Conservation (phyloP, 2,797 vertebrate genomes). For the Epinephelus awoara region DNA sequence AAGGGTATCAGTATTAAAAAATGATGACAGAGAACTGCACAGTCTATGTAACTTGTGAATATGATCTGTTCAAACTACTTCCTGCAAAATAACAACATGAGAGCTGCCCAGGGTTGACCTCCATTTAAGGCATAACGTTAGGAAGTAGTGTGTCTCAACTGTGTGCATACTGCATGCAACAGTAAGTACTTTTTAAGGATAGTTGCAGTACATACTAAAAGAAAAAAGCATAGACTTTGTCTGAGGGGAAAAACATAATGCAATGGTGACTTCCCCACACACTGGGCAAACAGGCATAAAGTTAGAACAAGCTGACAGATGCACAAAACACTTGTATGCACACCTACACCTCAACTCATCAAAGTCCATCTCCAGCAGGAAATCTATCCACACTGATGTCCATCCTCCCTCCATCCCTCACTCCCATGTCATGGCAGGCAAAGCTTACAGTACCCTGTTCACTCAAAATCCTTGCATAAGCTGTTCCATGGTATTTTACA, state of each 20-base stretch:
- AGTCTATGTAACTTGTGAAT: no score
- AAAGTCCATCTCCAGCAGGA: constrained; percentile 53
- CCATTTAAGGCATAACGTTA: no score
- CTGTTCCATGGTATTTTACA: constrained; percentile 69
- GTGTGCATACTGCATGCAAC: no score
- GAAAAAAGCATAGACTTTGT: not conserved
- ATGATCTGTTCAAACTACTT: no score
- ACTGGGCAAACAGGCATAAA: constrained; percentile 12
- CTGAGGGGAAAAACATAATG: not conserved
- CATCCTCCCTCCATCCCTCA: constrained; percentile 21
- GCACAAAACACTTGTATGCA: constrained; percentile 24
- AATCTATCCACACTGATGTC: constrained; percentile 70
- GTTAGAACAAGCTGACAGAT: constrained; percentile 22
- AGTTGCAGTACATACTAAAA: no score
- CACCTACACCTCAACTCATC: constrained; percentile 38
- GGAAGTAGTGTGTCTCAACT: no score
- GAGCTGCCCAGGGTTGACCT: no score
- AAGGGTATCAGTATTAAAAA: no score
- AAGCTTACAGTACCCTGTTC: constrained; percentile 59
- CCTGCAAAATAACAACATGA: no score
- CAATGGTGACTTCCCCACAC: not conserved
- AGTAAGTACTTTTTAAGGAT: no score
- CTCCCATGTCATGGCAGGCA: constrained; percentile 36
- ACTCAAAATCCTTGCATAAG: constrained; percentile 68
- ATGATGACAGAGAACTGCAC: no score